Evolutionary conservation across 1,140 invertebrate species (phyloP), one percentile per base, ranked within the genome.

Genomic region (Danaus plexippus): DNA sequence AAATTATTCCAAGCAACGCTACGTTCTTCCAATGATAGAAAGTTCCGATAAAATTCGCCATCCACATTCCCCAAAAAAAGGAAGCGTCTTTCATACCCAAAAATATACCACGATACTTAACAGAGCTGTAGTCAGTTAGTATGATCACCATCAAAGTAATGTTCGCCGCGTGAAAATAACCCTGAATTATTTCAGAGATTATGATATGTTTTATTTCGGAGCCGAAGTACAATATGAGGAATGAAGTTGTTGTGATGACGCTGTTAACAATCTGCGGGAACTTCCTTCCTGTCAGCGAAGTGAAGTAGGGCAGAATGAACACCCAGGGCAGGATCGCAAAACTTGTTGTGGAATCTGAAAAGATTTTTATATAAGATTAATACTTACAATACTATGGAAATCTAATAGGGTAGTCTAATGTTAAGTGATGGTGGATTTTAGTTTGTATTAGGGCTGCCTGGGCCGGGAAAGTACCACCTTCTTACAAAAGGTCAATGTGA

Each of bases 1-100:
- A 66, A 0, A 70, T 11, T 9, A 75, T 64, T 11, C 74, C 72
- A 43, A 69, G 52, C 8, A 73, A 11, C 9, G 66, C 59, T 22
- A 77, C 74, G 3, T 69, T 59, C 47, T 57, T 71, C 74, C 74
- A 77, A 56, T 71, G 57, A 12, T 64, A 64, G 43, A 69, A 77
- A 1, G 72, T 73, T 0, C 74, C 74, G 0, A 77, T 69, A 0
- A 68, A 65, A 46, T 77, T 77, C 8, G 74, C 56, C 0, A 56
- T 60, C 68, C 67, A 75, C 9, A 77, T 64, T 15, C 70, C 74
- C 67, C 68, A 75, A 15, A 67, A 64, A 10, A 73, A 55, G 2
- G 62, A 63, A 10, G 72, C 70, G 7, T 66, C 53, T 63, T 75
- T 77, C 1, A 75, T 50, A 3, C 66, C 57, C 11, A 77, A 46